Conservation (phyloP, 2,797 vertebrate species). For the Lepidocolaptes lacrymiger region DNA sequence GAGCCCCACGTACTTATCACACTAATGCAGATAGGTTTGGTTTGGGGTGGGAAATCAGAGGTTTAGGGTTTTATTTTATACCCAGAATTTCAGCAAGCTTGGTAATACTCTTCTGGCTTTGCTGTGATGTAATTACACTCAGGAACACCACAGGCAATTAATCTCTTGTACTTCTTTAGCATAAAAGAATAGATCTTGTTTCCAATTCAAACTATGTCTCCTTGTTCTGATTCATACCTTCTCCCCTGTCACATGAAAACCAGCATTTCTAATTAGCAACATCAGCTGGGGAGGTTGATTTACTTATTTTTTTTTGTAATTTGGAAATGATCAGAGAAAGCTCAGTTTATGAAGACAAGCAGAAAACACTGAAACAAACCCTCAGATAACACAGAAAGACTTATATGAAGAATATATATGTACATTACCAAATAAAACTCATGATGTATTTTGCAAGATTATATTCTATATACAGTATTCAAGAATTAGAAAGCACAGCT, state of each 20-base stretch:
- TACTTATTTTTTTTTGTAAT: not conserved
- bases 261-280: not conserved
- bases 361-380: not conserved
- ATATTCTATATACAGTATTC: not conserved
- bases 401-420: not conserved
- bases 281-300: fast-evolving
- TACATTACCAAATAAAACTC: not conserved
- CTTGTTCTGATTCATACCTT: not conserved
- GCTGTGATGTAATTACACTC: not conserved
- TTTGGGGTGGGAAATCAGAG: not conserved
- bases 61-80: not conserved
- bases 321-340: not conserved
- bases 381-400: not conserved
- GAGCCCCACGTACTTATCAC: not conserved
- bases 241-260: not conserved
- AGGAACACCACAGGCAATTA: not conserved
- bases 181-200: not conserved
- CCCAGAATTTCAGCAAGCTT: not conserved
- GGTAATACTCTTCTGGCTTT: not conserved
- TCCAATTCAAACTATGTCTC: not conserved
- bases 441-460: not conserved
- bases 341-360: not conserved
- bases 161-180: not conserved
- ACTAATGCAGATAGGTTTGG: not conserved
- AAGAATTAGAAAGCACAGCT: not conserved